Evolutionary conservation across 1,140 invertebrate genomes (phyloP).

Genomic region (Batillaria attramentaria): DNA sequence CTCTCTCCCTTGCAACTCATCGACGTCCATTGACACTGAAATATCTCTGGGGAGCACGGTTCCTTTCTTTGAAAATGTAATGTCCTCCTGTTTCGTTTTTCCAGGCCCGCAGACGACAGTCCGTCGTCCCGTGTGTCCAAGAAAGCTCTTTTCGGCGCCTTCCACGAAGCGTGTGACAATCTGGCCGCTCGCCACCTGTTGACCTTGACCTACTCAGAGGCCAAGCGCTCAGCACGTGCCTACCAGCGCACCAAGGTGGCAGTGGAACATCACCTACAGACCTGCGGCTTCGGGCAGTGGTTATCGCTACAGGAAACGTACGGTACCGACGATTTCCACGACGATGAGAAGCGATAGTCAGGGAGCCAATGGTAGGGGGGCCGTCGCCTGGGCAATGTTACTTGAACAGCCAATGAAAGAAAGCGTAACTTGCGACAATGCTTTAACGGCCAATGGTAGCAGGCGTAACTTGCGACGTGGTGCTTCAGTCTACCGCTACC

Average conservation of each 20-base stretch:
- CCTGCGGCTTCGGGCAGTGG: constrained; percentile 47
- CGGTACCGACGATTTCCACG: constrained; percentile 38
- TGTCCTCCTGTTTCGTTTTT: constrained; percentile 31
- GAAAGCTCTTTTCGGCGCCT: constrained; percentile 63
- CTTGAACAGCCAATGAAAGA: neutral
- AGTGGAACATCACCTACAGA: constrained; percentile 50
- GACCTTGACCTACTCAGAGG: constrained; percentile 61
- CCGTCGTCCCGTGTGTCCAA: constrained; percentile 69
- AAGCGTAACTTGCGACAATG: neutral
- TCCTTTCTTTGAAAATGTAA: too few relatives aligned
- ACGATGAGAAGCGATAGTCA: constrained; percentile 6
- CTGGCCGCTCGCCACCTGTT: constrained; percentile 65
- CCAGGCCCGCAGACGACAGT: constrained; percentile 57
- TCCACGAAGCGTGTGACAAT: constrained; percentile 65
- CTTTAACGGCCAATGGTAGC: too few relatives aligned
- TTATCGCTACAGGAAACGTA: constrained; percentile 43
- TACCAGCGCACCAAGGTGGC: constrained; percentile 69
- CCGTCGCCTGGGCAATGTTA: neutral
- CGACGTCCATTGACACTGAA: too few relatives aligned
- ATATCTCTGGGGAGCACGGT: too few relatives aligned
- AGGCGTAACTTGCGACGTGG: too few relatives aligned
- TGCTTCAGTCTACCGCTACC: too few relatives aligned
- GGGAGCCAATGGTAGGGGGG: neutral
- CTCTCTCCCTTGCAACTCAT: too few relatives aligned
- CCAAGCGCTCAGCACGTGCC: constrained; percentile 66